Evolutionary conservation across 2,113 vertebrate genomes (phyloP).

Genomic region (Zosterops borbonicus): DNA sequence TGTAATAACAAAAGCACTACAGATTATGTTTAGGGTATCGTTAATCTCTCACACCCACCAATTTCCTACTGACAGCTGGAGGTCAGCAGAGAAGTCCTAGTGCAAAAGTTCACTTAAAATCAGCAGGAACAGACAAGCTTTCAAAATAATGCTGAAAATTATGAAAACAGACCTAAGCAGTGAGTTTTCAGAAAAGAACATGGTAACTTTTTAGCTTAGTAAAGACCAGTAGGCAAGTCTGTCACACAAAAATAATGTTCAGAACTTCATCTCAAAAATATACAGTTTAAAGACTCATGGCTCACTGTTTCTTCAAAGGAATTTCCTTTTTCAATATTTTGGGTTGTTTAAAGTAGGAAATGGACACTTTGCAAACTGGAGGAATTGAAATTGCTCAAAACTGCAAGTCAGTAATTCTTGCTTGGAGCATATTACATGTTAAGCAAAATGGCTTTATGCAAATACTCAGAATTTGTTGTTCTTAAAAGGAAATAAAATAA

Average conservation of each 20-base stretch:
- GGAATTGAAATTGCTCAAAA: neutral
- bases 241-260: neutral
- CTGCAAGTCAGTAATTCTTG: neutral
- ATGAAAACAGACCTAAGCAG: constrained; percentile 42
- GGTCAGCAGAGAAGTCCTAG: constrained; percentile 47
- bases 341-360: neutral
- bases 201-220: neutral
- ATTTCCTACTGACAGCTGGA: constrained; percentile 69
- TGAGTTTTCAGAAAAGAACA: constrained; percentile 12
- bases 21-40: constrained; percentile 66
- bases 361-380: neutral
- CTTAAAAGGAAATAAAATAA: constrained; percentile 32
- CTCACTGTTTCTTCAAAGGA: neutral
- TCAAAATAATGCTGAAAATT: neutral
- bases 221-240: neutral
- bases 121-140: constrained; percentile 62
- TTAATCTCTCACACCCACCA: constrained; percentile 72
- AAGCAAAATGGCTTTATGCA: neutral
- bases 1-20: constrained; percentile 68
- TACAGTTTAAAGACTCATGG: neutral
- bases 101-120: constrained; percentile 62
- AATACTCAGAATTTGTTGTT: constrained; percentile 11
- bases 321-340: neutral
- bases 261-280: neutral
- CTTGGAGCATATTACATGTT: neutral